Evolutionary conservation across 2,888 invertebrate species (phyloP), one percentile per base, ranked within the genome.

Genomic region (Loripinus fragilis): DNA sequence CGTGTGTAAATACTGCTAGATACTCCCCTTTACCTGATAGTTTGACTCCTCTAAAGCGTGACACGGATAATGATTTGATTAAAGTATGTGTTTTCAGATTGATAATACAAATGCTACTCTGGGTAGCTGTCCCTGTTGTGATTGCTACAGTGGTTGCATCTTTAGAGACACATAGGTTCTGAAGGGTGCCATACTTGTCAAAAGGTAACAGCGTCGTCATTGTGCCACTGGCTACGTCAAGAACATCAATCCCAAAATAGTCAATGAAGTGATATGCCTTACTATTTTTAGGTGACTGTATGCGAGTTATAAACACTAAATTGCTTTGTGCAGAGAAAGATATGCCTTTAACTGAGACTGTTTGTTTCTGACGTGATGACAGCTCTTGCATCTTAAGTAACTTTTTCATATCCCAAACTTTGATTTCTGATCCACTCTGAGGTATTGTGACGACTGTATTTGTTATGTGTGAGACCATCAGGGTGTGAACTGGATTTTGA

Each of bases 191-290:
- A 41, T 81, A 84, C 55, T 73, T 70, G 42, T 84, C 84, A 38
- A 80, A 84, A 12, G 84, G 84, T 28, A 84, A 75, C 5, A 84
- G 23, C 20, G 70, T 48, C 0, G 41, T 66, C 12, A 65, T 70
- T 10, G 65, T 78, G 7, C 81, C 84, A 17, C 71, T 75, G 2
- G 79, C 48, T 0, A 84, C 50, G 33, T 84, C 77, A 23, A 84
- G 70, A 2, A 76, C 73, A 35, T 90, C 89, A 17, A 90, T 78
- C 3, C 89, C 89, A 72, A 88, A 90, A 67, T 81, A 87, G 74
- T 89, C 88, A 42, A 88, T 82, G 73, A 78, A 87, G 70, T 89
- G 87, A 74, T 89, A 90, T 2, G 86, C 87, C 45, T 79, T 80
- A 15, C 76, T 78, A 64, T 82, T 86, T 71, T 85, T 85, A 20